Evolutionary conservation across 2,888 invertebrate genomes (phyloP), one percentile per base, ranked within the genome.

Genomic region (Trilocha varians): DNA sequence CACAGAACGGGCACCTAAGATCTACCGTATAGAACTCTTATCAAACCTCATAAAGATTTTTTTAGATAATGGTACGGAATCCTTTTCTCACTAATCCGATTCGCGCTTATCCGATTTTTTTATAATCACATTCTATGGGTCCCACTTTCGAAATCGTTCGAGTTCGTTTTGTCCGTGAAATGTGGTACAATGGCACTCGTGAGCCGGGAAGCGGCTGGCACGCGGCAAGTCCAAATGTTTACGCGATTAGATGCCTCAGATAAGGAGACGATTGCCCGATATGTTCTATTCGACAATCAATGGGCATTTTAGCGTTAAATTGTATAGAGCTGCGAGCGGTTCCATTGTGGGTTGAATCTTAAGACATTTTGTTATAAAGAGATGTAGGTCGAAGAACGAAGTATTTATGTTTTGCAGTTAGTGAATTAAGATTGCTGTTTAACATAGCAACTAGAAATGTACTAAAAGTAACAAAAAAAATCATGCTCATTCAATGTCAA

Each of bases 161-260:
- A 58, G 63, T 62, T 62, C 52, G 52, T 59, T 54, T 52, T 55
- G 46, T 54, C 68, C 75, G 73, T 78, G 76, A 78, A 77, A 72
- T 65, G 64, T 64, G 58, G 65, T 70, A 74, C 76, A 77, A 75
- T 69, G 56, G 61, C 61, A 58, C 55, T 77, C 77, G 76, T 74
- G 72, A 63, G 53, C 44, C 46, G 53, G 53, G 50, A 38, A 47
- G 54, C 47, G 50, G 42, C 52, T 52, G 44, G 55, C 62, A 54
- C 62, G 57, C 60, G 54, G 56, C 42, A 62, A 65, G 71, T 78
- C 76, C 66, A 72, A 79, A 79, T 79, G 77, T 79, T 79, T 78
- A 78, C 72, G 71, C 71, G 71, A 62, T 64, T 60, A 65, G 74
- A 74, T 67, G 49, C 39, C 39, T 57, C 61, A 53, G 59, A 69